A percentile compares a stretch with the other conserved stretches of the same genome.
Conservation (phyloP, 2,888 invertebrate species). For the Nomada lathburiana region DNA sequence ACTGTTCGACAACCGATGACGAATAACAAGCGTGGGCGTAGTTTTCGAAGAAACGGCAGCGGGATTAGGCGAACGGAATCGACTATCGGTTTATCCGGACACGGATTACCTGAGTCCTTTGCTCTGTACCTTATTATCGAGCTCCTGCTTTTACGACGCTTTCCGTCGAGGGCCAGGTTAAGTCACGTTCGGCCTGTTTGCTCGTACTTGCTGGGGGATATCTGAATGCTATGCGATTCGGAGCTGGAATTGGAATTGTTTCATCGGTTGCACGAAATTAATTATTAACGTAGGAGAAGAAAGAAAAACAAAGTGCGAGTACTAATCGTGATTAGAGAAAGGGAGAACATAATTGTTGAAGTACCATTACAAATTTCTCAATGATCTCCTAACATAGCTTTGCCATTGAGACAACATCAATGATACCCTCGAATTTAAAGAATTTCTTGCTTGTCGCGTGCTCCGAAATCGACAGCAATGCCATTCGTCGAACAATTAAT, state of each 20-base stretch:
- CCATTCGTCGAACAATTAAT: neutral
- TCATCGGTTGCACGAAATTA: too few species aligned
- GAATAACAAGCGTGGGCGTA: slow-evolving; percentile 4
- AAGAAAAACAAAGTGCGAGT: too few species aligned
- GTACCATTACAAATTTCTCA: too few species aligned
- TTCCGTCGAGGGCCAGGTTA: slow-evolving; percentile 8
- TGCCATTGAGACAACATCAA: too few species aligned
- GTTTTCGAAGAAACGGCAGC: slow-evolving; percentile 26
- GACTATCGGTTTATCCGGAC: slow-evolving; percentile 50
- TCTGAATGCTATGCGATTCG: too few species aligned
- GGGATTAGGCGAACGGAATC: slow-evolving; percentile 35
- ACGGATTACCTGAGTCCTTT: slow-evolving; percentile 37
- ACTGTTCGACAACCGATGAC: slow-evolving; percentile 17
- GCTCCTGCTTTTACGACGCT: slow-evolving; percentile 36
- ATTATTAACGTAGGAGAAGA: too few species aligned
- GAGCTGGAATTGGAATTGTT: too few species aligned
- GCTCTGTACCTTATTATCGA: slow-evolving; percentile 41
- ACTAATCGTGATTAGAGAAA: too few species aligned
- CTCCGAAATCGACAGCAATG: neutral
- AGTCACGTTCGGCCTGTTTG: slow-evolving; percentile 23
- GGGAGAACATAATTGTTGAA: too few species aligned
- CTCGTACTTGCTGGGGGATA: neutral
- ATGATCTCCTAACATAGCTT: too few species aligned
- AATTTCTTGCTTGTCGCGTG: neutral
- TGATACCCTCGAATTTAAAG: neutral